Evolutionary conservation across 2,797 vertebrate genomes (phyloP), one percentile per base, ranked within the genome.

Genomic region (Streptopelia turtur): DNA sequence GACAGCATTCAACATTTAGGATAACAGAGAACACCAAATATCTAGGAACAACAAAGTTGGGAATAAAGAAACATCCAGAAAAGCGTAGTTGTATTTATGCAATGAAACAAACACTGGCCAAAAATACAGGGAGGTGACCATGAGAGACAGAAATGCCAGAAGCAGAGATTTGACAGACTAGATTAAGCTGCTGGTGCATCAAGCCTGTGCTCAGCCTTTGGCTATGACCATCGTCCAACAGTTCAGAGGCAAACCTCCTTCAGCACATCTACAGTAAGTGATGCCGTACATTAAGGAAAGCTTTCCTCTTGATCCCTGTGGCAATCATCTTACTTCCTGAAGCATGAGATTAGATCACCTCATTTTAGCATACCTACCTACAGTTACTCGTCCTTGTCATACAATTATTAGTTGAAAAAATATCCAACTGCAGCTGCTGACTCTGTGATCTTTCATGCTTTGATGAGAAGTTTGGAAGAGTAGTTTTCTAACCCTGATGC

Each of bases 171-270:
- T 93, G 92, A 94, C 95, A 91, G 57, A 76, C 35, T 50, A 89
- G 76, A 95, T 95, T 87, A 93, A 87, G 49, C 66, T 89, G 70
- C 61, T 83, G 79, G 60, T 94, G 88, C 92, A 94, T 94, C 95
- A 95, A 86, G 59, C 56, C 80, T 27, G 13, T 69, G 72, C 30
- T 78, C 77, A 94, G 76, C 53, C 74, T 68, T 75, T 49, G 78
- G 69, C 72, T 83, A 57, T 60, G 52, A 52, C 28, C 39, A 37
- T 22, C 39, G 68, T 50, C 80, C 53, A 87, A 17, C 0, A 70
- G 70, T 35, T 77, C 65, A 71, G 60, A 86, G 57, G 80, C 31
- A 86, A 94, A 95, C 7, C 69, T 60, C 49, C 43, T 64, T 41
- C 71, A 76, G 78, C 4, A 4, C 27, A 87, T 27, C 78, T 43